These are phyloP conservation scores for Drosophila simulans DNA, from an alignment of 1,140 invertebrate species.

Conservation along the genomic window DNA sequence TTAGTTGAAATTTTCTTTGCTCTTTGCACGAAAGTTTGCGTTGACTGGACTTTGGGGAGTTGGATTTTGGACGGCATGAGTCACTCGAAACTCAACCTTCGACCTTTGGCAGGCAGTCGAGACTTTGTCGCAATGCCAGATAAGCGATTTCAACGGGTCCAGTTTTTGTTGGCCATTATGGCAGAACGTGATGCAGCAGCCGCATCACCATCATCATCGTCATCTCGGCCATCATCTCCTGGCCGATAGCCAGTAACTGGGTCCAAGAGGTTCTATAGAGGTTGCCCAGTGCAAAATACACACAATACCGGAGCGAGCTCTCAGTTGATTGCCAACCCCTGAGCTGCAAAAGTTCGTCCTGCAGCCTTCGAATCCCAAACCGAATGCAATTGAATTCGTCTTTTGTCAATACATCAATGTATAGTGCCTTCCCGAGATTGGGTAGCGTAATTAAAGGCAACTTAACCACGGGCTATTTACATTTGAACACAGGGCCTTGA, in stretches of 20 bases:
- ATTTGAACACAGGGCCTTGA: conserved; percentile 58
- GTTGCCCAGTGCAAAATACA: conserved; percentile 12
- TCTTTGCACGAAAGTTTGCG: conserved; percentile 42
- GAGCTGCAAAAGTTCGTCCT: conserved; percentile 28
- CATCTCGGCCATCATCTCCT: conserved; percentile 12
- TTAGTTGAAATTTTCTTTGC: background rate
- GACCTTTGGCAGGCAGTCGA: conserved; percentile 66
- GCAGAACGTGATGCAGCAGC: conserved; percentile 63
- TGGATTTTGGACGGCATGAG: conserved; percentile 37
- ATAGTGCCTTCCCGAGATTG: background rate
- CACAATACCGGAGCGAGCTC: conserved; percentile 21
- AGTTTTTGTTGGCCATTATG: conserved; percentile 51
- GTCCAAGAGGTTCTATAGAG: conserved; percentile 5
- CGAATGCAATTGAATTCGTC: conserved; percentile 56
- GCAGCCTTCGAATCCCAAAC: background rate
- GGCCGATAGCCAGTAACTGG: conserved; percentile 39
- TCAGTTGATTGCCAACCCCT: conserved; percentile 43
- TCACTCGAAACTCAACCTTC: conserved; percentile 62
- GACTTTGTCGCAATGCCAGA: conserved; percentile 51
- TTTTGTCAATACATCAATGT: conserved; percentile 35
- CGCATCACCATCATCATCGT: conserved; percentile 21
- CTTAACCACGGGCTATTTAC: conserved; percentile 69
- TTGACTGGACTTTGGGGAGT: conserved; percentile 14
- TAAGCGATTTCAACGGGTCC: conserved; percentile 32
- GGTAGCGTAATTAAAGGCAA: conserved; percentile 57